Conservation (phyloP, 2,797 vertebrate genomes). For the Lithobates sylvaticus region DNA sequence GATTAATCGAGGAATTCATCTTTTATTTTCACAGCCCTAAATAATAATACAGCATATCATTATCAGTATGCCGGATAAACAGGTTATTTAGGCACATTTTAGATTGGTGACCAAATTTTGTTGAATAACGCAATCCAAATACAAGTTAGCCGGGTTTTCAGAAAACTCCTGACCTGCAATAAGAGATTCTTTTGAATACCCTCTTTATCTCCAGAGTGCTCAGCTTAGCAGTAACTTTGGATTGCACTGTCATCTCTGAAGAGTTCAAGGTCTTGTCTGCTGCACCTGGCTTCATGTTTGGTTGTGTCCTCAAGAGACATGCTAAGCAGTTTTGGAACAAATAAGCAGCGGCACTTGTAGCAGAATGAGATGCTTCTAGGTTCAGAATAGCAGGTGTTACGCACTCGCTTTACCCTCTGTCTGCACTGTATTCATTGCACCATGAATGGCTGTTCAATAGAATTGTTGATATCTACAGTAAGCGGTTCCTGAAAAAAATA, state of each 20-base stretch:
- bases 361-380: background rate
- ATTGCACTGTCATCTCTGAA: conserved; percentile 4
- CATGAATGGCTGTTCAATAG: background rate
- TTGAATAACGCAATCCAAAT: background rate
- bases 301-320: background rate
- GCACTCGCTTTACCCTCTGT: background rate
- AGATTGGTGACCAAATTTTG: background rate
- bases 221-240: background rate
- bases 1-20: no score
- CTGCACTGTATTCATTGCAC: background rate
- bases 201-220: background rate
- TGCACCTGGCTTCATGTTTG: background rate
- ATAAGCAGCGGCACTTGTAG: background rate
- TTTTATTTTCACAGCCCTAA: no score
- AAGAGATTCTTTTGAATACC: background rate
- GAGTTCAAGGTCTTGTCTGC: background rate
- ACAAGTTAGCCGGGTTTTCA: background rate
- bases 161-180: background rate
- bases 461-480: background rate
- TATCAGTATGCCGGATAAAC: no score
- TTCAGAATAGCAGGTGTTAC: background rate
- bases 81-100: background rate
- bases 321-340: conserved; percentile 1
- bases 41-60: no score
- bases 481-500: background rate